Evolutionary conservation across 1,140 invertebrate genomes (phyloP), one percentile per base, ranked within the genome.

Genomic region (Phymorhynchus buccinoides): DNA sequence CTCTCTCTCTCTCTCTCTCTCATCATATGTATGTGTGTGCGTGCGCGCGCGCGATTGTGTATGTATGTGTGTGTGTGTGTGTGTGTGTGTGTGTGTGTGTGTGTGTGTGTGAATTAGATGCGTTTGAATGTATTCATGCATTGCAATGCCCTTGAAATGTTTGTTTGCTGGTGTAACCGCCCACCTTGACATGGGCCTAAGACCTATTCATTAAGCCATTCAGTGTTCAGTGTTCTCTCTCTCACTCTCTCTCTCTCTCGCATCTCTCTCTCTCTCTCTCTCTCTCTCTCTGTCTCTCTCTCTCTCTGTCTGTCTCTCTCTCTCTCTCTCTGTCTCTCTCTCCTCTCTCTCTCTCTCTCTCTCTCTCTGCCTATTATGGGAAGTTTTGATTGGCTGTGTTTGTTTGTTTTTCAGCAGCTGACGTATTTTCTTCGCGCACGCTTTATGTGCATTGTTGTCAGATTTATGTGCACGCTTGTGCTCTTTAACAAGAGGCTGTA

Each of bases 271-370:
- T 12, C n/a, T 73, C 35, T 16, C 35, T 37, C 18, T 77, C 18
- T 37, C 35, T 39, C 37, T 6, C 75, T 39, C 75, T 39, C 41
- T n/a, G 0, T 37, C 35, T 6, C 41, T 41, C 7, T 78, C 75
- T 78, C 41, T 78, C 41, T 78, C 75, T 7, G 2, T 78, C 75
- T 42, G 35, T 78, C 75, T 78, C 75, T 78, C 75, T 39, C 75
- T 78, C 78, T 44, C 78, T 80, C 78, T 44, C 39, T 80, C 39
- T 30, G n/a, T n/a, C n/a, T n/a, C n/a, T n/a, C n/a, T n/a, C n/a
- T n/a, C n/a, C n/a, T n/a, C n/a, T n/a, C n/a, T n/a, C n/a, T n/a
- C n/a, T n/a, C n/a, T 6, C 18, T 18, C n/a, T n/a, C n/a, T n/a
- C n/a, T n/a, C n/a, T n/a, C n/a, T n/a, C n/a, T n/a, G n/a, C n/a